Evolutionary conservation across 2,888 invertebrate genomes (phyloP), one percentile per base, ranked within the genome.

Genomic region (Drosophila nigricruria): DNA sequence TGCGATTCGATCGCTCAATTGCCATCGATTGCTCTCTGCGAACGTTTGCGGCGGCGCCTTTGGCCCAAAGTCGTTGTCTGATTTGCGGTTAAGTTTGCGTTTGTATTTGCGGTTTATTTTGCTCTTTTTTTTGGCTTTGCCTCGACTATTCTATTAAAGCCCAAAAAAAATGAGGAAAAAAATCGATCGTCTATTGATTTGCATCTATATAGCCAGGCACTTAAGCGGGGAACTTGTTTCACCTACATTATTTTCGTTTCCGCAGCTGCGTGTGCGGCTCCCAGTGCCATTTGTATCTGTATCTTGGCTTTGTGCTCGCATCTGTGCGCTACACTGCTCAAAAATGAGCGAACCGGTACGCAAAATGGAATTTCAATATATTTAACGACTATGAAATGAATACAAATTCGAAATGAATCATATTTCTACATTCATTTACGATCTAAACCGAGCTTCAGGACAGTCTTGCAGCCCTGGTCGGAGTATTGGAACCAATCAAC

Each of bases 191-290:
- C 77, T 86, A 84, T 84, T 84, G 84, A 84, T 84, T 84, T 86
- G 86, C 84, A 84, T 84, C 84, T 83, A 82, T 81, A 69, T 75
- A 64, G 78, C 64, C 70, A 68, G 59, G 82, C 81, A 82, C 81
- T 84, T 76, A 73, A 82, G 71, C 82, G 49, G 68, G 72, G 69
- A 84, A 84, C 84, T 84, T 79, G 84, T 84, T 84, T 84, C 84
- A 86, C 84, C 86, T 86, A 84, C 84, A 84, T 85, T 82, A 53
- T 72, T 77, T 79, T 72, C 78, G 78, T 83, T 83, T 85, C 83
- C 83, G 85, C 79, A 84, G 82, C 85, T 85, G 86, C 83, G 85
- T 82, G 85, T 85, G 85, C 77, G 82, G 82, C 79, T 70, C 63
- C 63, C 70, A 76, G 66, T 67, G 66, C 66, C 70, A 77, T 70